These are phyloP conservation scores for Pangasius larnaudii DNA, from an alignment of 2,797 vertebrate species.

Conservation along the genomic window DNA sequence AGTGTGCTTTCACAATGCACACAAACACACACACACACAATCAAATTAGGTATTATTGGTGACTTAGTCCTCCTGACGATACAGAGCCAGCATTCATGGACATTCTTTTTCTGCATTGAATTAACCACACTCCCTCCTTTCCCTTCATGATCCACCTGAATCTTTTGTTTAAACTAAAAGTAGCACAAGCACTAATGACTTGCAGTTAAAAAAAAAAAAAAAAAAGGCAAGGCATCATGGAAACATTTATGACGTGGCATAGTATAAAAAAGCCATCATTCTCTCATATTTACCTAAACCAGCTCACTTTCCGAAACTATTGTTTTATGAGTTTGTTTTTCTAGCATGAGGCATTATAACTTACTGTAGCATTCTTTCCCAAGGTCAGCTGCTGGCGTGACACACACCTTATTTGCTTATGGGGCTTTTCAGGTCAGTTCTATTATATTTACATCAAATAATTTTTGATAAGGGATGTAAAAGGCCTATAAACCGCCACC, in stretches of 20 bases:
- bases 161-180: constrained; percentile 26
- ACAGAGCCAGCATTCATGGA: neutral
- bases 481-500: constrained; percentile 80
- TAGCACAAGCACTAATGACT: constrained; percentile 7
- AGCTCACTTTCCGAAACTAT: constrained; percentile 72
- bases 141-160: constrained; percentile 13
- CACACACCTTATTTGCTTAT: constrained; percentile 86
- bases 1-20: neutral
- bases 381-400: constrained; percentile 87
- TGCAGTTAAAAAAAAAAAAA: constrained; percentile 1
- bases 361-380: constrained; percentile 76
- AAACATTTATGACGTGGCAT: constrained; percentile 66
- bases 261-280: constrained; percentile 58
- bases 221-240: constrained; percentile 22
- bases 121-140: constrained; percentile 14
- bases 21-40: neutral
- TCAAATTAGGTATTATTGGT: constrained; percentile 4
- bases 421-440: constrained; percentile 85
- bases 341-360: constrained; percentile 73
- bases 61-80: constrained; percentile 1
- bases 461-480: constrained; percentile 87
- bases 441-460: constrained; percentile 93
- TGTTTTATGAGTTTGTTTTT: constrained; percentile 86
- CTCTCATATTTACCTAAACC: constrained; percentile 76
- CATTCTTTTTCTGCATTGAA: neutral